phyloP scores from a whole-genome alignment of 1,140 invertebrate species.

The Leguminivora glycinivorella region DNA sequence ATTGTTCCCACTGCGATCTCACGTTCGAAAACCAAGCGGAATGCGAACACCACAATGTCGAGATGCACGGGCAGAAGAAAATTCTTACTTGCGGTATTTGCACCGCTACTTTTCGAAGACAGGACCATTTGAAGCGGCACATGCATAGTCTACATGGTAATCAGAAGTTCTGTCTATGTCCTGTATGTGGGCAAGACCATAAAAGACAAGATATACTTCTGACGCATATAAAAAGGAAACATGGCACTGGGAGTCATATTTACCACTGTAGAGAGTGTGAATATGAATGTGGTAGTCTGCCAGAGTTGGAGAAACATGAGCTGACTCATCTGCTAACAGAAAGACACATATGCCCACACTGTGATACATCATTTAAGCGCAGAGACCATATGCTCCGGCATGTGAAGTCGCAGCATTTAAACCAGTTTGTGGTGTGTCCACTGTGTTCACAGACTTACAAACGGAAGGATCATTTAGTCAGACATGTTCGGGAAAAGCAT shows the following conservation, averaged over 20 bases:
- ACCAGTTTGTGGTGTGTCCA: slow-evolving; percentile 44
- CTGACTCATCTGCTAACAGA: slow-evolving; percentile 36
- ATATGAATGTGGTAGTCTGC: slow-evolving; percentile 38
- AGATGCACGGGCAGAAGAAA: slow-evolving; percentile 42
- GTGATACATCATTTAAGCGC: slow-evolving; percentile 50
- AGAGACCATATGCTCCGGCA: slow-evolving; percentile 60
- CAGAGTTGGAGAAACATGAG: slow-evolving; percentile 50
- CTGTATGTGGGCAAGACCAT: slow-evolving; percentile 45
- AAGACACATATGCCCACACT: slow-evolving; percentile 47
- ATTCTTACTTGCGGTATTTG: slow-evolving; percentile 42
- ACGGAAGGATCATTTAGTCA: slow-evolving; percentile 52
- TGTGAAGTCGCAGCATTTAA: slow-evolving; percentile 51
- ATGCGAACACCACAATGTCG: slow-evolving; percentile 43
- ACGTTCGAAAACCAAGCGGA: slow-evolving; percentile 37
- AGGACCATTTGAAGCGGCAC: slow-evolving; percentile 56
- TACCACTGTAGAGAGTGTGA: slow-evolving; percentile 46
- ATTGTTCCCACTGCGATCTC: slow-evolving; percentile 38
- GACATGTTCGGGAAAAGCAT: slow-evolving; percentile 60
- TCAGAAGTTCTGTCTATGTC: slow-evolving; percentile 43
- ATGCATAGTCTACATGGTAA: slow-evolving; percentile 46
- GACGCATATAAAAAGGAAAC: slow-evolving; percentile 50
- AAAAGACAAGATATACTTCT: slow-evolving; percentile 43
- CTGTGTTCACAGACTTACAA: slow-evolving; percentile 52
- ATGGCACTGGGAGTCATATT: slow-evolving; percentile 35
- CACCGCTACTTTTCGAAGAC: slow-evolving; percentile 42